Evolutionary conservation across 2,888 invertebrate genomes (phyloP), one percentile per base, ranked within the genome.

Genomic region (Sabatieria punctata): DNA sequence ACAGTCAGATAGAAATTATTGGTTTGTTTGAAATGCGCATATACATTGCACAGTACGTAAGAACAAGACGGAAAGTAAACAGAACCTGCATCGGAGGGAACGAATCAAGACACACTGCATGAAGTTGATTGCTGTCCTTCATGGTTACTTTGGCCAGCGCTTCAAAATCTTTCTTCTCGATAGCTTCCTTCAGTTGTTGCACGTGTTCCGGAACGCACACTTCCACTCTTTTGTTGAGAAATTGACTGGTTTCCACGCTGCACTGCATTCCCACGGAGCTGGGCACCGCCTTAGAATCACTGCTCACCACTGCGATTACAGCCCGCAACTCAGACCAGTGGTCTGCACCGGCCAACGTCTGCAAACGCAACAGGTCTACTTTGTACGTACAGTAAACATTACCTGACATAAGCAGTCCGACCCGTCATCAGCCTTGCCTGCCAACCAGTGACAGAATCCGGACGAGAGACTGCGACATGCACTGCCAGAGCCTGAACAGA

Each of bases 41-140:
- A 15, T 18, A 24, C 21, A 39, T 11, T 39, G 13, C 33, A 18
- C n/a, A 22, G 11, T 43, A 6, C 15, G 30, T 27, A 24, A 26
- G 39, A 19, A 23, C 22, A 36, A 30, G 19, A 33, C 27, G 13
- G 13, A 6, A 19, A 41, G 11, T 23, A 13, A 1, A 30, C 19
- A 35, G 1, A 35, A 54, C 55, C 45, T 23, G 42, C 13, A 82
- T 81, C 1, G 97, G 93, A 21, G 97, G 95, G 71, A 77, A 86
- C 0, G 93, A 83, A 65, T 95, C 95, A 51, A 86, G 69, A 59
- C 85, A 85, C 24, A 85, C 74, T 0, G 91, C 88, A 73, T 97
- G 97, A 60, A 97, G 80, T 65, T 91, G 85, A 73, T 97, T 95
- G 50, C 91, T 91, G 60, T 97, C 97, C 67, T 66, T 54, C 84